Evolutionary conservation across 1,140 invertebrate genomes (phyloP), one percentile per base, ranked within the genome.

Genomic region (Holcopasites calliopsidis): DNA sequence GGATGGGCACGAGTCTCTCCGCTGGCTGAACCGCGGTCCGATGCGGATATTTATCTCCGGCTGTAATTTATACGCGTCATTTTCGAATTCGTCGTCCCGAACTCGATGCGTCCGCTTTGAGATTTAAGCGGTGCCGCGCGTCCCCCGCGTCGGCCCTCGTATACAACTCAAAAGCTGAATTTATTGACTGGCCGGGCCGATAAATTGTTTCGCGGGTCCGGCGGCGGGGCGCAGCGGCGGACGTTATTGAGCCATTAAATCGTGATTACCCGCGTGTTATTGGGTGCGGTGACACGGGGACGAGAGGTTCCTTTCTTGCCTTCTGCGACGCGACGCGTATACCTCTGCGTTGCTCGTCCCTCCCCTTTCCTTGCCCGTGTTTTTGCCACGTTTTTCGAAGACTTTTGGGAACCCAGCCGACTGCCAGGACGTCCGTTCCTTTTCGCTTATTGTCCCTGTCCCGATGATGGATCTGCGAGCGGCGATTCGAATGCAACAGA

Each of bases 191-290:
- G 80, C 70, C 79, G 77, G 85, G 68, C 78, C 84, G 80, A 88
- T 90, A 90, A 89, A 90, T 89, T 87, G 85, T 90, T 86, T 86
- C 86, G 79, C 57, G 49, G 85, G 84, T 79, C 84, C 77, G 31
- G 79, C 76, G 78, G 79, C 76, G 78, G 80, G 76, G 62, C 68
- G 80, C 79, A 82, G 79, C 80, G 86, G 83, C 79, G 80, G 84
- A 88, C 86, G 88, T 90, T 90, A 90, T 90, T 90, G 88, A 89
- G 88, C 88, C 88, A 90, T 90, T 90, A 90, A 90, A 90, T 89
- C 82, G 83, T 90, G 88, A 90, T 90, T 90, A 89, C 85, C 79
- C 76, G 83, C 74, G 76, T 88, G 87, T 88, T 90, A 89, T 89
- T 89, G 88, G 85, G 65, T 75, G 80, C 83, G 81, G 86, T 87